Evolutionary conservation across 2,113 vertebrate species (phyloP).

Genomic region (Periophthalmus modestus): DNA sequence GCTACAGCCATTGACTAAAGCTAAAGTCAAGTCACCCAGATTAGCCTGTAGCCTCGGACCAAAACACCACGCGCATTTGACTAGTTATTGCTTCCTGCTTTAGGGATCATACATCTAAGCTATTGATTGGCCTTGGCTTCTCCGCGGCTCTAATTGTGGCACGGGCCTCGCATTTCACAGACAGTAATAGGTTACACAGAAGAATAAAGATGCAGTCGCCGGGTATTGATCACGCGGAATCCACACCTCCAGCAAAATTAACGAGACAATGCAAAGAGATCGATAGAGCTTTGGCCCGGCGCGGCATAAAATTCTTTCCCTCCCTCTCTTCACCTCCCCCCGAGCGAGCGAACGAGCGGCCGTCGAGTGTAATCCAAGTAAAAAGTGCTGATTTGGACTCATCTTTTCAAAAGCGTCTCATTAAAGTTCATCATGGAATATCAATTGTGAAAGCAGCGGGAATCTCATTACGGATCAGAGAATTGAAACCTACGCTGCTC

Average conservation of each 20-base stretch:
- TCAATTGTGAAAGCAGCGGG: constrained; percentile 51
- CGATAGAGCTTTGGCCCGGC: constrained; percentile 67
- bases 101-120: constrained; percentile 70
- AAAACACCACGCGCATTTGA: constrained; percentile 60
- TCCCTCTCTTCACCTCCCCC: not conserved
- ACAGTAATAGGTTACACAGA: constrained; percentile 80
- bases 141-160: constrained; percentile 76
- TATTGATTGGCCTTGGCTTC: constrained; percentile 73
- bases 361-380: constrained; percentile 32
- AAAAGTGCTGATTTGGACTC: constrained; percentile 64
- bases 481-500: not conserved
- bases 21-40: constrained; percentile 53
- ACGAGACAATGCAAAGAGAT: constrained; percentile 78
- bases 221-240: constrained; percentile 77
- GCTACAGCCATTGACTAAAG: constrained; percentile 42
- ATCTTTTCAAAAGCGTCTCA: constrained; percentile 58
- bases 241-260: constrained; percentile 80
- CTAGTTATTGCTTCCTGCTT: constrained; percentile 73
- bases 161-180: constrained; percentile 69
- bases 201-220: constrained; percentile 80
- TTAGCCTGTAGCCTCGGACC: constrained; percentile 74
- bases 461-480: constrained; percentile 50
- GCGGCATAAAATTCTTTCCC: constrained; percentile 33
- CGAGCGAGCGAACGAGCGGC: not conserved
- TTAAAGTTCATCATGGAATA: constrained; percentile 61